These are phyloP conservation scores for Ips nitidus DNA, from an alignment of 1,140 invertebrate genomes.

Conservation along the genomic window DNA sequence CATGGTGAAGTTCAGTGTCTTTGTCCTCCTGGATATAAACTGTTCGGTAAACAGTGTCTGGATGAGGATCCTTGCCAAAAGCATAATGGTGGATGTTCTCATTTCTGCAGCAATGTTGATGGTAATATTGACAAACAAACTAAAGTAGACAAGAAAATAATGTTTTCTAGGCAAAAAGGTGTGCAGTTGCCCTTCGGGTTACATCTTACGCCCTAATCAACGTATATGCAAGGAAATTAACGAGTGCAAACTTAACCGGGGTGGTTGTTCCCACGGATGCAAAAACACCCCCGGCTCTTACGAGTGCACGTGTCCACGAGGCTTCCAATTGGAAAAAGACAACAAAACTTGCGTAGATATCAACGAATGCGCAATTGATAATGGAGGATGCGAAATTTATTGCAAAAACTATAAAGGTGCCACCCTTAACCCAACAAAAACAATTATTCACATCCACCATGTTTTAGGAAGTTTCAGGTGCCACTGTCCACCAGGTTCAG, in stretches of 20 bases:
- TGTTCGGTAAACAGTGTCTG: slow-evolving; percentile 38
- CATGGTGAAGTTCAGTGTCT: slow-evolving; percentile 49
- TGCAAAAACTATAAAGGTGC: slow-evolving; percentile 54
- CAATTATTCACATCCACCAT: background rate
- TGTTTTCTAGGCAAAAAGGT: slow-evolving; percentile 47
- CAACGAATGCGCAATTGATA: slow-evolving; percentile 61
- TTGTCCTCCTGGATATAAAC: slow-evolving; percentile 50
- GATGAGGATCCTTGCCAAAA: slow-evolving; percentile 43
- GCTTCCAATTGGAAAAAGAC: slow-evolving; percentile 54
- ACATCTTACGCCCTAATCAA: slow-evolving; percentile 53
- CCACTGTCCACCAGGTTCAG: slow-evolving; percentile 54
- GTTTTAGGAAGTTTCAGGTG: slow-evolving; percentile 50
- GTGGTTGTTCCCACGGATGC: slow-evolving; percentile 68
- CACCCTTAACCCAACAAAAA: background rate
- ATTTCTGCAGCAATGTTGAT: slow-evolving; percentile 56
- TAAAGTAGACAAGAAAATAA: too few species aligned
- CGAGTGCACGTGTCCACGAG: slow-evolving; percentile 59
- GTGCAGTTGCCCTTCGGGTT: slow-evolving; percentile 62
- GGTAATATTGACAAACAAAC: slow-evolving; percentile 29
- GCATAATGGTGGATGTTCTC: slow-evolving; percentile 67
- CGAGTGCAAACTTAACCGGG: slow-evolving; percentile 66
- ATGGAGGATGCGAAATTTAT: slow-evolving; percentile 57
- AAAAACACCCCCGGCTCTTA: slow-evolving; percentile 66
- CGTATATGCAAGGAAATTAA: slow-evolving; percentile 63
- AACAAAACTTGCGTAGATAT: slow-evolving; percentile 60